Evolutionary conservation across 2,888 invertebrate species (phyloP).

Genomic region (Pantelozetes paolii): DNA sequence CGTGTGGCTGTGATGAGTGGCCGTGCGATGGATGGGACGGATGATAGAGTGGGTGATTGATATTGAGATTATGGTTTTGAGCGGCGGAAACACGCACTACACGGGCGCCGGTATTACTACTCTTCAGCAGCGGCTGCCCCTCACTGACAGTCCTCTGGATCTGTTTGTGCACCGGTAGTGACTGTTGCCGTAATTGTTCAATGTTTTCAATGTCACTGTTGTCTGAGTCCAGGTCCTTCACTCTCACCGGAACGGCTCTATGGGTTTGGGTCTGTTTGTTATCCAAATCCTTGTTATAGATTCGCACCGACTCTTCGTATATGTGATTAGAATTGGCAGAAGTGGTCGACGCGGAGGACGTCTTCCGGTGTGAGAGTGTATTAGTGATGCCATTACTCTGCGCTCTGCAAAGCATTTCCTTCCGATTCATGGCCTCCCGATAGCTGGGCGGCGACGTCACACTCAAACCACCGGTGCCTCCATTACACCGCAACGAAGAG

Average conservation of each 20-base stretch:
- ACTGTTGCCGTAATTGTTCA: neutral
- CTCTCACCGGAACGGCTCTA: conserved; percentile 45
- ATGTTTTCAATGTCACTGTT: conserved; percentile 8
- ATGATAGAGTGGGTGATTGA: neutral
- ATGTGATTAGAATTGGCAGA: conserved; percentile 48
- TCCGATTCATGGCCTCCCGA: conserved; percentile 49
- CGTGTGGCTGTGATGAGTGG: conserved; percentile 61
- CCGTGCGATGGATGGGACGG: conserved; percentile 16
- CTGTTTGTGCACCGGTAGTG: conserved; percentile 28
- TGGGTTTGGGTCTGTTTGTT: neutral
- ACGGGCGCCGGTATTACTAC: conserved; percentile 1
- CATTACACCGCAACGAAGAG: conserved; percentile 38
- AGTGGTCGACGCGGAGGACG: conserved; percentile 47
- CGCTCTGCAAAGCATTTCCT: conserved; percentile 45
- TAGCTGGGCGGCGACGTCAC: conserved; percentile 49
- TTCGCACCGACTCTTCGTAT: conserved; percentile 49
- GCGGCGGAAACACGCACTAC: conserved; percentile 22
- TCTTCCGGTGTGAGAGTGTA: neutral
- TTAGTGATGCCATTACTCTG: conserved; percentile 41
- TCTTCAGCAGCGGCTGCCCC: neutral
- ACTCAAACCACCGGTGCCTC: neutral
- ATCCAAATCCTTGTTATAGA: conserved; percentile 45
- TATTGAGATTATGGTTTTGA: conserved; percentile 11
- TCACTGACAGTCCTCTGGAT: conserved; percentile 18
- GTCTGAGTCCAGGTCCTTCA: conserved; percentile 39